Percentiles rank a stretch among this genome's conserved stretches.
phyloP scores from a whole-genome alignment of 2,113 vertebrate genomes.

The Harpagus bidentatus region DNA sequence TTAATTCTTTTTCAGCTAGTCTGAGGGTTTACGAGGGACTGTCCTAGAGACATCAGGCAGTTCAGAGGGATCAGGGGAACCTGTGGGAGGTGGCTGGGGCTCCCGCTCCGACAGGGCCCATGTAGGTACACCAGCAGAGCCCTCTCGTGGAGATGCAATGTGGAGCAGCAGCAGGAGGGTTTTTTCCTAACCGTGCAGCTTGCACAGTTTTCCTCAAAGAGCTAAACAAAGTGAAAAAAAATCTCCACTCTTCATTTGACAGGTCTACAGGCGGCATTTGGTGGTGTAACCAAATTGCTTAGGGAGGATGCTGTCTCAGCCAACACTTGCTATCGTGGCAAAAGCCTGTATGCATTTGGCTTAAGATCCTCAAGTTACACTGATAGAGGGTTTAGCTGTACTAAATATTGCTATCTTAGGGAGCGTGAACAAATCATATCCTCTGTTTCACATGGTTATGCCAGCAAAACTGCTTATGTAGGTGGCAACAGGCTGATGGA shows the following conservation, averaged over 20 bases:
- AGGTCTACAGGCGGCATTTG: not conserved
- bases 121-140: slow-evolving; percentile 1
- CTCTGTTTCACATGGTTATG: not conserved
- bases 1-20: not conserved
- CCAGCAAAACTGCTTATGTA: not conserved
- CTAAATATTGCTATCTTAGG: not conserved
- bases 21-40: accelerated
- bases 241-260: not conserved
- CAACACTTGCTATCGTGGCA: not conserved
- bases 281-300: not conserved
- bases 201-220: not conserved
- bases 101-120: accelerated
- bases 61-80: not conserved
- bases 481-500: not conserved
- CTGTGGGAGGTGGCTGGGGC: not conserved
- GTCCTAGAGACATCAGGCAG: no score
- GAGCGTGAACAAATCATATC: not conserved
- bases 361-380: not conserved
- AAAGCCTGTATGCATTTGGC: not conserved
- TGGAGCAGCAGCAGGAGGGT: not conserved
- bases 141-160: slow-evolving; percentile 38
- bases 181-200: not conserved
- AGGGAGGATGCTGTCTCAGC: not conserved
- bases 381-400: not conserved
- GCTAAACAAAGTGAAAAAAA: not conserved